Evolutionary conservation across 2,113 vertebrate genomes (phyloP), one percentile per base, ranked within the genome.

Genomic region (Oreochromis tanganicae): DNA sequence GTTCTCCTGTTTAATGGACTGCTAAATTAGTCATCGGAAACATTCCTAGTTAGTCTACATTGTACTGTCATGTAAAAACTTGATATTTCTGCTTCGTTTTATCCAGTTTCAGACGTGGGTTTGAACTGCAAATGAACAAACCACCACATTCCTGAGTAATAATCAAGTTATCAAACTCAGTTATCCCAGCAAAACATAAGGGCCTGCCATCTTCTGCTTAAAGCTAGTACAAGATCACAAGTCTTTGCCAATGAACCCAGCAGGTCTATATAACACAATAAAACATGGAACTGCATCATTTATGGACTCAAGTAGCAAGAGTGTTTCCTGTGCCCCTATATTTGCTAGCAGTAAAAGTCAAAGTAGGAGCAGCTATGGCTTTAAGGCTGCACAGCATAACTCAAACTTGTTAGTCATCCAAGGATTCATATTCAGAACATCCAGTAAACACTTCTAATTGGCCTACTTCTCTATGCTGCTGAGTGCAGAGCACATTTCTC

Each of bases 361-460:
- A 80, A 84, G 5, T 2, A 27, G 82, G 89, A 81, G 55, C 79
- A 71, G 32, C 24, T 83, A 7, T 68, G 29, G 89, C 84, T 84
- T 5, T 75, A 80, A 55, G 56, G 89, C 71, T 81, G n/a, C 8
- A 17, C 29, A 32, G 24, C 32, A 12, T 5, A 82, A 83, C 78
- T 89, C n/a, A 5, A 10, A 80, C 88, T 79, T 85, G 75, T 88
- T 83, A 83, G 80, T 38, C 41, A 73, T 46, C 41, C n/a, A n/a
- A 50, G 48, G 80, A 87, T 55, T 75, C 78, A 13, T 14, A 32
- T 73, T 55, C 80, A 87, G 66, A 88, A 78, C 80, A 80, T 83
- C 84, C 78, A 82, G 86, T 83, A 86, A 91, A 85, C 86, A 89
- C 21, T 75, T 88, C 59, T 91, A 91, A 93, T 89, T 93, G 89